These are phyloP conservation scores for Lepidotrigona ventralis DNA, from an alignment of 1,140 invertebrate species.

Conservation along the genomic window DNA sequence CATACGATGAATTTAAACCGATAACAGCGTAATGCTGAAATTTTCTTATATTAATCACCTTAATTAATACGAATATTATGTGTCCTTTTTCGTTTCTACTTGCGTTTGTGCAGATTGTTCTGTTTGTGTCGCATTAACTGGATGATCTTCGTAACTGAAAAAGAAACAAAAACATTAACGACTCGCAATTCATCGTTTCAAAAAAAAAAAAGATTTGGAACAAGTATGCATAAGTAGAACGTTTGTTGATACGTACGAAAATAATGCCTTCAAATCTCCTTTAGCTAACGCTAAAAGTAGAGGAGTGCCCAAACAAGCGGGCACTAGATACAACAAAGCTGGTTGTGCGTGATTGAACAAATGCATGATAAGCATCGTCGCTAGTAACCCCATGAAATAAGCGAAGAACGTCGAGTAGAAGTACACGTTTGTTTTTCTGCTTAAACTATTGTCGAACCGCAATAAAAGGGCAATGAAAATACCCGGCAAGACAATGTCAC, in stretches of 20 bases:
- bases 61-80: slow-evolving; percentile 66
- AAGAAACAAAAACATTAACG: neutral
- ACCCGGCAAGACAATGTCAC: slow-evolving; percentile 99
- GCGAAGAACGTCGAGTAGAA: slow-evolving; percentile 97
- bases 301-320: slow-evolving; percentile 95
- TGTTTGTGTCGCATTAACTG: slow-evolving; percentile 69
- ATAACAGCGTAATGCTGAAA: slow-evolving; percentile 32
- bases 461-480: slow-evolving; percentile 99
- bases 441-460: slow-evolving; percentile 96
- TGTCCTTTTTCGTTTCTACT: slow-evolving; percentile 75
- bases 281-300: slow-evolving; percentile 91
- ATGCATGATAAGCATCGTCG: slow-evolving; percentile 99
- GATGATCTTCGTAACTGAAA: slow-evolving; percentile 85
- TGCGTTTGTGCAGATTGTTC: slow-evolving; percentile 69
- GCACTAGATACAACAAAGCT: slow-evolving; percentile 97
- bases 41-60: neutral
- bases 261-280: slow-evolving; percentile 94
- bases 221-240: slow-evolving; percentile 8
- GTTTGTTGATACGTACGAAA: slow-evolving; percentile 87
- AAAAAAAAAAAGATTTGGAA: neutral
- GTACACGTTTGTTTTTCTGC: slow-evolving; percentile 93
- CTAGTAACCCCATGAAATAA: slow-evolving; percentile 95
- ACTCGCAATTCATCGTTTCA: neutral
- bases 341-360: slow-evolving; percentile 99
- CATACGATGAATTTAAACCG: slow-evolving; percentile 33